Percentiles rank a stretch among this genome's conserved stretches.
These are phyloP conservation scores for Petroica traversi DNA, from an alignment of 2,113 vertebrate species.

Conservation along the genomic window DNA sequence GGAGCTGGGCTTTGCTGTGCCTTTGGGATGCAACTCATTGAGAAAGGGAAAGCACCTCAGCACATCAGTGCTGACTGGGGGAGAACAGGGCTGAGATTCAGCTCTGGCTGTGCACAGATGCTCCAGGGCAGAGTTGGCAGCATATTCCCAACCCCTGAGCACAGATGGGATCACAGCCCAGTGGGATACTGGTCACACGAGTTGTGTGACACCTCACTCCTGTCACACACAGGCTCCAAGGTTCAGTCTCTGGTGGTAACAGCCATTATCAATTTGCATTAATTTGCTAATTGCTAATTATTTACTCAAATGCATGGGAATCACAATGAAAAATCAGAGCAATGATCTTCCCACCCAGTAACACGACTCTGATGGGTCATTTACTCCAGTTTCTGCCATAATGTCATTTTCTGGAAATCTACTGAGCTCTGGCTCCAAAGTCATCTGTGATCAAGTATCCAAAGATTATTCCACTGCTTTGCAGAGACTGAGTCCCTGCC, in stretches of 20 bases:
- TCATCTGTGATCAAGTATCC: not conserved
- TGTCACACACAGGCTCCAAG: not conserved
- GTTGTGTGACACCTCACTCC: not conserved
- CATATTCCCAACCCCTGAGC: not conserved
- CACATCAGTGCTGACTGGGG: not conserved
- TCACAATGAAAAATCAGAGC: not conserved
- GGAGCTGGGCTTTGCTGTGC: not conserved
- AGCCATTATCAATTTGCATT: not conserved
- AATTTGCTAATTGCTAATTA: not conserved
- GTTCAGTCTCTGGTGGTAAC: not conserved
- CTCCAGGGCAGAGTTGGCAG: not conserved
- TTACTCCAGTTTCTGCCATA: not conserved
- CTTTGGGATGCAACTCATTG: not conserved
- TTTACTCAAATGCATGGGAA: not conserved
- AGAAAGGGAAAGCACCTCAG: not conserved
- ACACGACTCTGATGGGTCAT: not conserved
- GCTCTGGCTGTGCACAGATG: not conserved
- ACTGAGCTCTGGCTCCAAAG: not conserved
- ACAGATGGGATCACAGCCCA: not conserved
- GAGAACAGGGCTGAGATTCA: not conserved
- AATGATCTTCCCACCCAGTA: not conserved
- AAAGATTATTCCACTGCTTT: not conserved
- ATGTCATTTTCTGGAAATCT: not conserved
- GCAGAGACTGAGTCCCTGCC: not conserved
- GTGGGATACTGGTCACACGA: not conserved